Evolutionary conservation across 2,888 invertebrate species (phyloP), one percentile per base, ranked within the genome.

Genomic region (Athrips mouffetella): DNA sequence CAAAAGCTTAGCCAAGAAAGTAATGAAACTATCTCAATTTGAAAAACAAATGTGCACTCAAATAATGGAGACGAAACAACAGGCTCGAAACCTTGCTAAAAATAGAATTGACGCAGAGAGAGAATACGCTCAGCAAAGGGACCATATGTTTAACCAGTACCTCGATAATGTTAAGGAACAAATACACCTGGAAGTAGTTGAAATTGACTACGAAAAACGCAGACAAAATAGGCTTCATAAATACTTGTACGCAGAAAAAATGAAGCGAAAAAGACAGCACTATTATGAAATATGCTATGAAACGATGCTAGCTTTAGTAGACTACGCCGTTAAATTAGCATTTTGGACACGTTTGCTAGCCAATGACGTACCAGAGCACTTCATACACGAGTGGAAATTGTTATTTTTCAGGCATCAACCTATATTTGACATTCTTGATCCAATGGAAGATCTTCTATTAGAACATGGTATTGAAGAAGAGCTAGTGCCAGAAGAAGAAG

Each of bases 41-140:
- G 93, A 93, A 63, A 92, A 92, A 66, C 91, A 91, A 71, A 90
- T 93, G 80, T 84, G 90, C 40, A 89, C 89, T 29, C 91, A 91
- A 74, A 76, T 93, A 50, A 89, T 90, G 72, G 91, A 92, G 67
- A 89, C 92, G 0, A 89, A 91, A 47, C 83, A 90, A 42, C 90
- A 91, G 58, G 90, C 90, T 29, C 83, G 90, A 31, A 82, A 87
- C 54, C 82, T 92, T 55, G 68, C 85, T 0, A 76, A 86, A 44
- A 91, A 91, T 62, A 84, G 90, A 61, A 71, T 78, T 39, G 72
- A 84, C 40, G 84, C 90, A 3, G 86, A 90, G 60, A 82, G 78
- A 30, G 81, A 90, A 49, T 87, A 89, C 55, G 60, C 80, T 30
- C 83, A 87, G 16, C 82, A 89, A 61, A 83, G 81, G 58, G 89